Conservation (phyloP, 2,888 invertebrate genomes). For the Apamea epomidion region DNA sequence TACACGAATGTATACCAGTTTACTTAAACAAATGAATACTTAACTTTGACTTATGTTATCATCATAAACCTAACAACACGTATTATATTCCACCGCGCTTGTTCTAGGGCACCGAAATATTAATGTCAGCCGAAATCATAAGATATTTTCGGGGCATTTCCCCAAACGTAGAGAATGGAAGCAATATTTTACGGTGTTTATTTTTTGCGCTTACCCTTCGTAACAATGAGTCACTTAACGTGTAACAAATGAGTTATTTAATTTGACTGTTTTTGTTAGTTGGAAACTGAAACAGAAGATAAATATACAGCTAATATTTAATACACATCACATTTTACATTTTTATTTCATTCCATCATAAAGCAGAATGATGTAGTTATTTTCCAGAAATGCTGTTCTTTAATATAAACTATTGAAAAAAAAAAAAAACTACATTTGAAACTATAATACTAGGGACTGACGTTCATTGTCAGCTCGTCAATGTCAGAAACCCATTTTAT, state of each 20-base stretch:
- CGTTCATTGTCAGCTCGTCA: slow-evolving; percentile 1
- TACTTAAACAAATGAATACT: background rate
- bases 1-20: background rate
- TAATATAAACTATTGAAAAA: no score
- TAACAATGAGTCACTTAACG: slow-evolving; percentile 15
- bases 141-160: slow-evolving; percentile 38
- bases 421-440: background rate
- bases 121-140: slow-evolving; percentile 36
- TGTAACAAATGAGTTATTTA: slow-evolving; percentile 22
- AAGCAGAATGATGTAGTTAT: background rate
- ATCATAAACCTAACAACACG: slow-evolving; percentile 4
- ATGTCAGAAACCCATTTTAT: slow-evolving; percentile 8
- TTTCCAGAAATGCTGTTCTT: background rate
- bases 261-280: slow-evolving; percentile 15
- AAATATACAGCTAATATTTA: background rate
- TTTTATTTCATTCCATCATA: background rate
- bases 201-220: slow-evolving; percentile 37
- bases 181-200: slow-evolving; percentile 26
- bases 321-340: background rate
- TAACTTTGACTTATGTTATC: background rate
- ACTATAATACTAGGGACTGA: background rate
- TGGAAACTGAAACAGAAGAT: background rate
- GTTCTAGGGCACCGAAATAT: slow-evolving; percentile 26
- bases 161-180: slow-evolving; percentile 12
- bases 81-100: slow-evolving; percentile 3